Base-by-base conservation (phyloP, 1,140 invertebrate species). In the Platyura marginata region DNA sequence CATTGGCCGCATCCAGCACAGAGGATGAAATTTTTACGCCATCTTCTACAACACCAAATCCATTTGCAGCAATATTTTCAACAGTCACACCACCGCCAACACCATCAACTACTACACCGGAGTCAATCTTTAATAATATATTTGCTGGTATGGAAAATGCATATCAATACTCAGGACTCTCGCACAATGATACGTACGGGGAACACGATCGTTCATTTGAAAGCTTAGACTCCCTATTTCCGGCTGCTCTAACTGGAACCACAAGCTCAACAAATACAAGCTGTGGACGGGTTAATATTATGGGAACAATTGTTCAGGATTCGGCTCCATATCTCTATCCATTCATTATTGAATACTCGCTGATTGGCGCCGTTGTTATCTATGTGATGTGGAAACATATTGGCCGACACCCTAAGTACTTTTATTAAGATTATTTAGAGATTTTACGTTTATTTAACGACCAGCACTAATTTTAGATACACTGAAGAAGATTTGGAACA, bases 381-480 rank as follows among this genome's bases (percentile, higher is more conserved):
- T 97, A 94, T 61, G 87, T 96, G 35, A 95, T 97, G 79, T 97
- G 91, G 91, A 84, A 84, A 55, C 88, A 91, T 62, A 92, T 94
- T 61, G 86, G 87, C 29, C 75, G 81, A 50, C 79, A 85, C 62
- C 79, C 81, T 2, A 75, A 72, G 67, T 74, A 65, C 62, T 42
- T 25, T 38, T 18, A 23, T 19, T 15, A 21, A 10, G 10, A 40
- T 21, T 6, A 13, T 21, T 9, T 9, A 5, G 18, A 11, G 6
- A 40, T 19, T 10, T 19, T 13, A 4, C 11, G 8, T 20, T 20
- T 21, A 11, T 6, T 21, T 40, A 19, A 40, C 29, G 6, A 34
- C 6, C 15, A 36, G 34, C 15, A 34, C 19, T 13, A 33, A 56
- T 63, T 63, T 55, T 62, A 72, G 72, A 51, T 79, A 80, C 52